Base-by-base conservation (phyloP, 2,888 invertebrate species). In the Scaptomyza reducta region DNA sequence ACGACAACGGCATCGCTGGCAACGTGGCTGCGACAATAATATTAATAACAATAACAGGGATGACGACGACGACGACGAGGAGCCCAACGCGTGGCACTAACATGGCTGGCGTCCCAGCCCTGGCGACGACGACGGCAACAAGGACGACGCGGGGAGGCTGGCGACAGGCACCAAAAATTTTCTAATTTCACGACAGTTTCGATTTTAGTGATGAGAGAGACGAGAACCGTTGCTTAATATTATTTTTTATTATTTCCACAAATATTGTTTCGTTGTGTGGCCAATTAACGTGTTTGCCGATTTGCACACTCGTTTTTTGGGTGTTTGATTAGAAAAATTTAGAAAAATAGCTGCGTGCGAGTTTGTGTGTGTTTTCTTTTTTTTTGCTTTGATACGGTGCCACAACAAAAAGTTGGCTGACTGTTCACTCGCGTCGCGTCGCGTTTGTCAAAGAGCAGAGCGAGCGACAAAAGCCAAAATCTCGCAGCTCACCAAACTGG, bases 401-500 rank as follows among this genome's bases (percentile, higher is more conserved):
- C 74, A 80, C 80, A 80, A 88, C 85, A 88, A 88, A 89, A 89
- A 86, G 77, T 79, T 79, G 82, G 65, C 85, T 85, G 85, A 67
- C 75, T 80, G 84, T 81, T 89, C 89, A 89, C 88, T 82, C 82
- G 86, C 82, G 86, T 77, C 80, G 86, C 81, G 86, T 71, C 86
- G 86, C 82, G 79, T 90, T 90, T 90, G 89, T 89, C 90, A 90
- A 88, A 86, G 86, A 83, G 80, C 81, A 79, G 77, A 67, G 72
- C 74, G 78, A 88, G 88, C 88, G 81, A 85, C 87, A 90, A 88
- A 84, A 87, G 86, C 85, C 89, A 89, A 89, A 88, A 88, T 88
- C 80, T 85, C 87, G 77, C 87, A 82, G 54, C 55, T 75, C 85
- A 77, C 62, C 78, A 76, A 64, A 70, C 74, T 70, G 70, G 73